Evolutionary conservation across 2,888 invertebrate species (phyloP).

Genomic region (Ornithoptera alexandrae): DNA sequence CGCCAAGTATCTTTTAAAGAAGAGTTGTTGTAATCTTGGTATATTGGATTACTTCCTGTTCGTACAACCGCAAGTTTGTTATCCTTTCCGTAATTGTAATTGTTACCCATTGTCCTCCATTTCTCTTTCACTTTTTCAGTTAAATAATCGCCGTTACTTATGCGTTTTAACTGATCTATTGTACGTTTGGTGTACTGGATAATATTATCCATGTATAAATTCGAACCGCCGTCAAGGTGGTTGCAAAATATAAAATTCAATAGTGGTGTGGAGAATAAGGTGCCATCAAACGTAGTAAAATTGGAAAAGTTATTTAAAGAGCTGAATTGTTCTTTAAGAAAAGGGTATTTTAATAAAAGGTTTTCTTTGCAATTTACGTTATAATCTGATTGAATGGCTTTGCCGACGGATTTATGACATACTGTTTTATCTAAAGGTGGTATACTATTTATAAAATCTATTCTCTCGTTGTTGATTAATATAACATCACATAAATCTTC

Average conservation of each 20-base stretch:
- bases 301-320: slow-evolving; percentile 44
- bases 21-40: slow-evolving; percentile 49
- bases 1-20: slow-evolving; percentile 51
- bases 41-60: slow-evolving; percentile 58
- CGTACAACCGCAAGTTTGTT: slow-evolving; percentile 46
- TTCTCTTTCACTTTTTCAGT: slow-evolving; percentile 68
- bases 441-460: slow-evolving; percentile 53
- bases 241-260: slow-evolving; percentile 68
- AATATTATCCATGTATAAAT: slow-evolving; percentile 70
- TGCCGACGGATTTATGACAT: slow-evolving; percentile 59
- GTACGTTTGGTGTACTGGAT: slow-evolving; percentile 65
- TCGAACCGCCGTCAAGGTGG: slow-evolving; percentile 63
- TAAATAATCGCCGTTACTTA: slow-evolving; percentile 72
- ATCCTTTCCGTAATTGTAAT: slow-evolving; percentile 19
- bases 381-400: slow-evolving; percentile 50
- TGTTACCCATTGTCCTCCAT: slow-evolving; percentile 54
- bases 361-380: slow-evolving; percentile 47
- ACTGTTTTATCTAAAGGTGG: slow-evolving; percentile 53
- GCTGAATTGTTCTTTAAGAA: slow-evolving; percentile 54
- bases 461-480: slow-evolving; percentile 56
- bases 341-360: slow-evolving; percentile 55
- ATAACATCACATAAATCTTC: slow-evolving; percentile 56
- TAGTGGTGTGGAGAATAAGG: slow-evolving; percentile 55
- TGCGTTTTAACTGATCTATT: slow-evolving; percentile 70
- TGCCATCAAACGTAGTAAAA: slow-evolving; percentile 40